Evolutionary conservation across 2,797 vertebrate genomes (phyloP).

Genomic region (Characodon lateralis): DNA sequence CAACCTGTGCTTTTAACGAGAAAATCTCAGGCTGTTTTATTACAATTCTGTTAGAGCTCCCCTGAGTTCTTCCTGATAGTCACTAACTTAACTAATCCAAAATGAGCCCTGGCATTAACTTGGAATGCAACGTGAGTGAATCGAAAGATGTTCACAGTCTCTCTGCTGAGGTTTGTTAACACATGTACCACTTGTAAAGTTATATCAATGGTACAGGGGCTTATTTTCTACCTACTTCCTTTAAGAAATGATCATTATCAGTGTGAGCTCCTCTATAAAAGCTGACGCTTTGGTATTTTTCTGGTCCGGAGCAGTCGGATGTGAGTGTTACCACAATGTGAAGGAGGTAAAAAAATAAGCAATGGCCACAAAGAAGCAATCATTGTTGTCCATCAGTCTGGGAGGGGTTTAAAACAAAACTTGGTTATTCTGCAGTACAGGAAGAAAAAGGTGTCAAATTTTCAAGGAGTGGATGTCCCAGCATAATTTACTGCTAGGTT

Average conservation of each 20-base stretch:
- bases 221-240: background rate
- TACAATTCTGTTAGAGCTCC: constrained; percentile 39
- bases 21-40: constrained; percentile 66
- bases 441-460: background rate
- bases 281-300: background rate
- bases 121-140: constrained; percentile 14
- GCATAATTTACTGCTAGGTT: background rate
- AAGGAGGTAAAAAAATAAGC: background rate
- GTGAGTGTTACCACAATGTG: background rate
- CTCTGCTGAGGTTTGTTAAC: constrained; percentile 4
- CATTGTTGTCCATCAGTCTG: background rate
- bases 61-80: constrained; percentile 53
- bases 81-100: constrained; percentile 35
- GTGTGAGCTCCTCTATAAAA: background rate
- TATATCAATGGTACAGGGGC: background rate
- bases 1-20: constrained; percentile 64
- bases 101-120: constrained; percentile 19
- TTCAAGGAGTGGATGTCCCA: background rate
- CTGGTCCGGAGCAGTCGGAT: background rate
- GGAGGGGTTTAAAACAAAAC: background rate
- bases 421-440: background rate
- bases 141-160: constrained; percentile 2
- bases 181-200: background rate
- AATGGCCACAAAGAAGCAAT: background rate
- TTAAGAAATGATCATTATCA: background rate